Evolutionary conservation across 2,888 invertebrate genomes (phyloP).

Genomic region (Cerastoderma edule): DNA sequence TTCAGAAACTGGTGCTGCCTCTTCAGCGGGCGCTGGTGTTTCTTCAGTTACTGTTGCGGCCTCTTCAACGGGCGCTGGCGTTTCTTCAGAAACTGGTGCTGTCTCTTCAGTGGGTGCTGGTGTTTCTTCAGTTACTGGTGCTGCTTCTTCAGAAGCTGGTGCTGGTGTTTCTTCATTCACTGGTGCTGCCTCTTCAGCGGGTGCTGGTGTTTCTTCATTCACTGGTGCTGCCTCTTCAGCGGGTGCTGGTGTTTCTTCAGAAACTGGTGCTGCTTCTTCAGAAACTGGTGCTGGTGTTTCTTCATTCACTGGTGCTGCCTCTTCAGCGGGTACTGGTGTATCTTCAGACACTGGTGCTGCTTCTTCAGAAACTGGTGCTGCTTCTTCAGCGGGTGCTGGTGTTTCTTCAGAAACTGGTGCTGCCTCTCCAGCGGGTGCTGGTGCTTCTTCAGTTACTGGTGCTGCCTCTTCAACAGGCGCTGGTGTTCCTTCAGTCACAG

Average conservation of each 20-base stretch:
- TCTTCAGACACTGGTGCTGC: too few species aligned
- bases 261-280: neutral
- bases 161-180: neutral
- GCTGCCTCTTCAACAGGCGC: too few species aligned
- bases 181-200: neutral
- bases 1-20: neutral
- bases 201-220: neutral
- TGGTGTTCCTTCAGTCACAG: too few species aligned
- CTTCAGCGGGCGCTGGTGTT: neutral
- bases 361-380: too few species aligned
- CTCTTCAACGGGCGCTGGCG: conserved; percentile 3
- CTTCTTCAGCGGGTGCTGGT: too few species aligned
- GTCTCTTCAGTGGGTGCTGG: conserved; percentile 1
- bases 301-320: conserved; percentile 2
- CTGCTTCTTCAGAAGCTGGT: conserved; percentile 4
- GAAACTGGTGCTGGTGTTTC: neutral
- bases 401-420: too few species aligned
- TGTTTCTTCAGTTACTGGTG: conserved; percentile 1
- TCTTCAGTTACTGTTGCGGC: neutral
- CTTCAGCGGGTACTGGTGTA: too few species aligned
- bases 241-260: too few species aligned
- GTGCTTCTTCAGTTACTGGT: too few species aligned
- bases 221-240: neutral
- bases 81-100: neutral
- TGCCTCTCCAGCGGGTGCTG: too few species aligned